A percentile compares a stretch with the other conserved stretches of the same genome.
These are phyloP conservation scores for Scaptomyza cyrtandrae DNA, from an alignment of 2,888 invertebrate genomes.

Conservation along the genomic window DNA sequence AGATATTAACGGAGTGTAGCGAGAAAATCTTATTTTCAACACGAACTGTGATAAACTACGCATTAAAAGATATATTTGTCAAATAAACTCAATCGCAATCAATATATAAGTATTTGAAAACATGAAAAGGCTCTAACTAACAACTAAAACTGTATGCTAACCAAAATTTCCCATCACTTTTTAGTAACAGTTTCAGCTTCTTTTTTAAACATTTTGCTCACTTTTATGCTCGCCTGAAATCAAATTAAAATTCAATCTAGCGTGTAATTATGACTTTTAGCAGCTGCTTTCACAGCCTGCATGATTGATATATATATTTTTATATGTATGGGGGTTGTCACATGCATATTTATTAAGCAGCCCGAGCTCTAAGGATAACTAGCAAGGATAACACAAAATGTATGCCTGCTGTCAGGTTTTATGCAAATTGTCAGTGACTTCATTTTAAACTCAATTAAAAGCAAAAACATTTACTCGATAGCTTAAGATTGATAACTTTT, in stretches of 20 bases:
- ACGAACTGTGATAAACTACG: constrained; percentile 22
- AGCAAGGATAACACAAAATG: constrained; percentile 18
- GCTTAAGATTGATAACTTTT: constrained; percentile 71
- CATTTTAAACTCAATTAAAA: constrained; percentile 73
- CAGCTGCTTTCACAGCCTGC: constrained; percentile 48
- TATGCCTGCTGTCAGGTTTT: constrained; percentile 37
- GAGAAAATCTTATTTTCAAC: constrained; percentile 37
- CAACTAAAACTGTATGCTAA: no score
- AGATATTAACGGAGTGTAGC: constrained; percentile 26
- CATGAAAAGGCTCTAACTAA: neutral
- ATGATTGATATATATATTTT: constrained; percentile 29
- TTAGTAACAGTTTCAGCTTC: neutral
- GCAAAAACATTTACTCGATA: constrained; percentile 73
- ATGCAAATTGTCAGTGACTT: constrained; percentile 67
- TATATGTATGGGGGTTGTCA: neutral
- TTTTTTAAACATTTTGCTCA: neutral
- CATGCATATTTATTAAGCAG: constrained; percentile 24
- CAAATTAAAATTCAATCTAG: constrained; percentile 84
- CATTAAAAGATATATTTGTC: neutral
- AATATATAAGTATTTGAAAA: neutral
- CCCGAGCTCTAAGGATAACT: constrained; percentile 16
- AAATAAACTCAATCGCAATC: constrained; percentile 1
- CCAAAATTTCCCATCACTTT: no score
- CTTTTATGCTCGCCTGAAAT: constrained; percentile 60
- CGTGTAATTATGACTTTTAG: constrained; percentile 83